Base-by-base conservation (phyloP, 92 coral and sea anemone genomes). In the Zoanthus gigantus region DNA sequence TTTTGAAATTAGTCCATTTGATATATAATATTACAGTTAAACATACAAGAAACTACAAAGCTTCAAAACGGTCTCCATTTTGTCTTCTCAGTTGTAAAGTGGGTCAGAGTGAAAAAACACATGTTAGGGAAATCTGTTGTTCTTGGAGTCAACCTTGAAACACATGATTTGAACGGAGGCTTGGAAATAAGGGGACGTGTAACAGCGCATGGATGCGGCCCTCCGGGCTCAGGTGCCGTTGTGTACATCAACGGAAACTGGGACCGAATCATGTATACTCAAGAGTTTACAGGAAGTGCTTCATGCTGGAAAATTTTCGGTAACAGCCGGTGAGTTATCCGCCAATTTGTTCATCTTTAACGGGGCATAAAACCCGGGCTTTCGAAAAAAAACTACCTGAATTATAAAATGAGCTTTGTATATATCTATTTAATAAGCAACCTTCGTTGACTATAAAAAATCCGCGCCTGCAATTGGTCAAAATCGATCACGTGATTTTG, bases 271-370 rank as follows among this genome's bases (percentile, higher is more conserved):
- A 63, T 80, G 16, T 80, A 80, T 34, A 80, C 85, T 7, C 85
- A 80, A 72, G 85, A 80, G 47, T 80, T 80, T 10, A 80, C 44
- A 0, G 85, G 85, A 45, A 80, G 73, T 29, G 74, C 85, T 18
- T 80, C 85, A 18, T 80, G 85, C 29, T 80, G 85, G 85, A 80
- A 80, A 80, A 80, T 80, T 7, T 80, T 80, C 28, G 85, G 85
- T 32, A 80, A 80, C 74, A n/a, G n/a, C 23, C 18, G n/a, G 85
- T 80, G 63, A 23, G 85, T 63, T 6, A 8, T 12, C 56, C 56
- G 12, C 56, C 12, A 50, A 7, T 37, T 37, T 37, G 0, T 37
- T 2, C 4, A 23, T 7, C 12, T 50, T 50, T 50, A 50, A 50
- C 56, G 56, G 56, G 42, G 42, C 42, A 37, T 37, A 37, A 37